Evolutionary conservation across 2,888 invertebrate genomes (phyloP), one percentile per base, ranked within the genome.

Genomic region (Eugnorisma glareosa): DNA sequence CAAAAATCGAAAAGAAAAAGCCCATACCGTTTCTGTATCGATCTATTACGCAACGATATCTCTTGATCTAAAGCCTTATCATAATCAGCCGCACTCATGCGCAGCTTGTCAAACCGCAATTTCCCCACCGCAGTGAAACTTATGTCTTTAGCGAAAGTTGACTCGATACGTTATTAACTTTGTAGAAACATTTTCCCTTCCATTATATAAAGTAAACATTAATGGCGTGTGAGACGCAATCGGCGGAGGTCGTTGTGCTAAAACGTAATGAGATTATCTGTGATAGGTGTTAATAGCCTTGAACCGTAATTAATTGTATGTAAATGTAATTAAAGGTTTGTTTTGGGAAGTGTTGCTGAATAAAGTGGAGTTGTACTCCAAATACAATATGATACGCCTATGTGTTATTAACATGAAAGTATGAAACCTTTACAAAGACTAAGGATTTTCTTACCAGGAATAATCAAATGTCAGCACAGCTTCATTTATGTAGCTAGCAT

Each of bases 151-250:
- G 95, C 92, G 95, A 95, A 96, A 95, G 95, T 95, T 88, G 90
- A 89, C 87, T 89, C 86, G 87, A 86, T 88, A 90, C 89, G 91
- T 92, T 90, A 91, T 90, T 90, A 90, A 90, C 89, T 90, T 92
- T 93, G 93, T 94, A 93, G 92, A 93, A 93, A 93, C 83, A 84
- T 94, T 94, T 94, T 93, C 92, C 91, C 92, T 92, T 90, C 88
- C n/a, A 73, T 88, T 78, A 83, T 77, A 83, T 81, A 81, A 80
- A 73, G 61, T 73, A 67, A 54, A 77, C 67, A 74, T 63, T 75
- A 54, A 83, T 83, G 73, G 77, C 66, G 73, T 63, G 63, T 63
- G 76, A 79, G 76, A 68, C 71, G 75, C 75, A 79, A 73, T 77
- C 59, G 68, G 67, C 72, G 67, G 77, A 83, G 81, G 75, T 72